phyloP scores from a whole-genome alignment of 2,113 vertebrate species.

The Tetraodon nigroviridis region DNA sequence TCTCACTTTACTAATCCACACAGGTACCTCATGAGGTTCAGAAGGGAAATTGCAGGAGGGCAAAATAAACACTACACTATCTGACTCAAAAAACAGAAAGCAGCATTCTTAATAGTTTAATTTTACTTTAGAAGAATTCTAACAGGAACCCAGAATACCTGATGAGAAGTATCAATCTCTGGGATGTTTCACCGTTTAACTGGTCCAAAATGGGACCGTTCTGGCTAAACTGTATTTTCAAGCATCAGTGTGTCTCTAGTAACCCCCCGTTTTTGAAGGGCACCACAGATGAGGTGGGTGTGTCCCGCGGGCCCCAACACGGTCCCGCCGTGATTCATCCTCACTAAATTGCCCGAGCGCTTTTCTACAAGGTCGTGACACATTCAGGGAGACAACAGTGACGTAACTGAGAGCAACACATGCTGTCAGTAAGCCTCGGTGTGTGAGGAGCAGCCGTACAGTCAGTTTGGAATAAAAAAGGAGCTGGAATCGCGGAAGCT shows the following conservation, averaged over 20 bases:
- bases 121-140: too few relatives aligned
- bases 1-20: conserved; percentile 47
- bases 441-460: not conserved
- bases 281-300: conserved; percentile 9
- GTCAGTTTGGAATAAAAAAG: not conserved
- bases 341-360: conserved; percentile 17
- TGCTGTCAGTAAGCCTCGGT: not conserved
- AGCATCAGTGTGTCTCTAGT: conserved; percentile 30
- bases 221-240: conserved; percentile 23
- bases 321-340: conserved; percentile 43
- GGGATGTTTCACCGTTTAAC: conserved; percentile 12
- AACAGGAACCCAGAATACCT: too few relatives aligned
- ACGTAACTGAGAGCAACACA: conserved; percentile 5
- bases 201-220: conserved; percentile 12
- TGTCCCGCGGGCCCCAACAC: conserved; percentile 5
- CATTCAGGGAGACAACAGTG: conserved; percentile 7
- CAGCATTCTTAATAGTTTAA: too few relatives aligned
- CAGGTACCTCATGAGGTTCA: conserved; percentile 14
- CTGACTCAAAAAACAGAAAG: too few relatives aligned
- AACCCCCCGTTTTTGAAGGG: conserved; percentile 23
- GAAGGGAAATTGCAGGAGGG: conserved; percentile 31
- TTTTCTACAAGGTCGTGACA: conserved; percentile 43
- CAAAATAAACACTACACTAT: conserved; percentile 9
- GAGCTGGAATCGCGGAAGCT: not conserved
- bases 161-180: too few relatives aligned